Evolutionary conservation across 1,140 invertebrate genomes (phyloP), one percentile per base, ranked within the genome.

Genomic region (Ostrea edulis): DNA sequence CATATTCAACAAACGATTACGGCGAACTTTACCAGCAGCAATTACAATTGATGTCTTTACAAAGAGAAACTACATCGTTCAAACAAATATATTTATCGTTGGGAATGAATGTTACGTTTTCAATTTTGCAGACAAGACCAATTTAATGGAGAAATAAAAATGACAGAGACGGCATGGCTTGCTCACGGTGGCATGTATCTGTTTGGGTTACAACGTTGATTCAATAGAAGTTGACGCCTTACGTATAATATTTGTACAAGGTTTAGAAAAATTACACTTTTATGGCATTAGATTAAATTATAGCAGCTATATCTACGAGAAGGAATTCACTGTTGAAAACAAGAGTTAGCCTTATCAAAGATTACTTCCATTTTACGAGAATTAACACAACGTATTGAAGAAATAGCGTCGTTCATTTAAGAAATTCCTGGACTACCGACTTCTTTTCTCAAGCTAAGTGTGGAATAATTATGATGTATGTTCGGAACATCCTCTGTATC

Each of bases 181-280:
- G 22, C 68, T 35, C 9, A 12, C 22, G 29, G 68, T 35, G 68
- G 68, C 29, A 25, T 5, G 35, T 44, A 44, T 8, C 14, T 11
- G 51, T n/a, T 35, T 52, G 29, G 52, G 52, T 83, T 22, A 53
- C 8, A 83, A 22, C 17, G 52, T 53, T 54, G 22, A 51, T 83
- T 83, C 82, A 83, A 83, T 83, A 53, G 14, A 53, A 20, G 82
- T 22, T 17, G 44, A 83, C 82, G 82, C 82, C 82, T 83, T 52
- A 53, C n/a, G 52, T 20, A 51, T 52, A n/a, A 53, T 83, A 44
- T 83, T 83, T 83, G 52, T 54, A 22, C 17, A 83, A 83, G 82
- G 82, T 53, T 83, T 83, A 83, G 82, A 83, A 83, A 83, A 83
- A 83, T 54, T 52, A 83, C 44, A 83, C 44, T 83, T 83, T 83